These are phyloP conservation scores for Heliocidaris tuberculata DNA, from an alignment of 35 echinoderm and acorn worm genomes.

Conservation along the genomic window DNA sequence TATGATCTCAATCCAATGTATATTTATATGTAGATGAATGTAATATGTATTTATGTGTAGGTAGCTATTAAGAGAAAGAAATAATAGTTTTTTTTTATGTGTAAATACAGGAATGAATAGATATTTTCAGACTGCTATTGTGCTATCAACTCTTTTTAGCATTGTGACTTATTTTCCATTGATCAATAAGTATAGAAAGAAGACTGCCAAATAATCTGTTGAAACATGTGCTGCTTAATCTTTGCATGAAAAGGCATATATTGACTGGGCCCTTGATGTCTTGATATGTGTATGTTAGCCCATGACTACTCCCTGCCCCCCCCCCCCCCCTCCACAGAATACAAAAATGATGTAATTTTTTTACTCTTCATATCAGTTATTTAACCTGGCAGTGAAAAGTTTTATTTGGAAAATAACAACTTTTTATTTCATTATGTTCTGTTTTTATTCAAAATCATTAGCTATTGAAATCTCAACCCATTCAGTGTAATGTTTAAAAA, in stretches of 20 bases:
- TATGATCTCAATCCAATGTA: not conserved
- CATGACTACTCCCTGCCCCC: too few species aligned
- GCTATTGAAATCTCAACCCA: not conserved
- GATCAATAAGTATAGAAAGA: not conserved
- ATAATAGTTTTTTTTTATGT: not conserved
- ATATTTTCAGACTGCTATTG: not conserved
- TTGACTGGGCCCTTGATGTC: not conserved
- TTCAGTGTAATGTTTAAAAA: not conserved
- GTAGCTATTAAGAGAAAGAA: not conserved
- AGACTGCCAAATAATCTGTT: not conserved
- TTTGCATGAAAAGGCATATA: not conserved
- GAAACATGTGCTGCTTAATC: not conserved
- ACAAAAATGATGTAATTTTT: too few species aligned
- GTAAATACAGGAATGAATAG: not conserved
- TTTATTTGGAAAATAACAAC: too few species aligned
- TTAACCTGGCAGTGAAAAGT: too few species aligned
- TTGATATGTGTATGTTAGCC: not conserved
- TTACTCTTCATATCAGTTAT: too few species aligned
- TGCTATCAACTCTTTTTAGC: not conserved
- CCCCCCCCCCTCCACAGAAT: too few species aligned
- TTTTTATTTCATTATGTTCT: not conserved
- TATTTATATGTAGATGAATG: too few species aligned
- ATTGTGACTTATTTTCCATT: not conserved
- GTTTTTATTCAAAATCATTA: not conserved
- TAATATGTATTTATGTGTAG: not conserved